Evolutionary conservation across 2,113 vertebrate genomes (phyloP).

Genomic region (Peromyscus californicus): DNA sequence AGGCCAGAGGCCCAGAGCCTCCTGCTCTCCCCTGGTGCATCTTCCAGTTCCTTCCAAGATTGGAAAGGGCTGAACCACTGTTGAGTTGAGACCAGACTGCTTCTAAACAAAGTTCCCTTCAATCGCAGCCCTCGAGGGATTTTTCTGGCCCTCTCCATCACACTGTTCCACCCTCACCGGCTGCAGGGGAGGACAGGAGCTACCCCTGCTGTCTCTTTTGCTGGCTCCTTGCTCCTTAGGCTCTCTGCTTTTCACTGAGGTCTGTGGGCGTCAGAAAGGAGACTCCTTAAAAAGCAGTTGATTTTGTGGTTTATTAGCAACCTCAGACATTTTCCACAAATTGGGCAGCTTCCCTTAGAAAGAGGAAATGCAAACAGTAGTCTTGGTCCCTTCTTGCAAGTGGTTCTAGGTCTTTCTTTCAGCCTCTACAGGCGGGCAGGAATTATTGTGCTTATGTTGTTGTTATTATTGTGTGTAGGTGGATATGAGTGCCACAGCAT

Average conservation of each 20-base stretch:
- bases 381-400: not conserved
- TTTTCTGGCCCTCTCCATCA: slow-evolving; percentile 79
- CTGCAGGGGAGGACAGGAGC: not conserved
- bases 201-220: not conserved
- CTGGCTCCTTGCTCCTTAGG: not conserved
- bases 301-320: slow-evolving; percentile 16
- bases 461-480: not conserved
- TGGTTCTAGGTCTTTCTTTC: not conserved
- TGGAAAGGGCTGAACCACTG: not conserved
- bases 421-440: not conserved
- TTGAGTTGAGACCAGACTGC: slow-evolving; percentile 68
- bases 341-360: not conserved
- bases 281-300: not conserved
- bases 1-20: not conserved
- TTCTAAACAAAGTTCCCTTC: slow-evolving; percentile 75
- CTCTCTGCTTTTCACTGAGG: not conserved
- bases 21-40: slow-evolving; percentile 33
- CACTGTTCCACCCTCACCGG: slow-evolving; percentile 85
- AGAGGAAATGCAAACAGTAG: not conserved
- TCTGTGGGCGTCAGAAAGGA: not conserved
- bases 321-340: not conserved
- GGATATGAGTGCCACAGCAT: not conserved
- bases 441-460: not conserved
- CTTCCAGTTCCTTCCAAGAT: slow-evolving; percentile 70
- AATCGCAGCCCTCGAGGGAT: slow-evolving; percentile 66